Conservation (phyloP, 2,888 invertebrate species). For the Drosophila infuscata region DNA sequence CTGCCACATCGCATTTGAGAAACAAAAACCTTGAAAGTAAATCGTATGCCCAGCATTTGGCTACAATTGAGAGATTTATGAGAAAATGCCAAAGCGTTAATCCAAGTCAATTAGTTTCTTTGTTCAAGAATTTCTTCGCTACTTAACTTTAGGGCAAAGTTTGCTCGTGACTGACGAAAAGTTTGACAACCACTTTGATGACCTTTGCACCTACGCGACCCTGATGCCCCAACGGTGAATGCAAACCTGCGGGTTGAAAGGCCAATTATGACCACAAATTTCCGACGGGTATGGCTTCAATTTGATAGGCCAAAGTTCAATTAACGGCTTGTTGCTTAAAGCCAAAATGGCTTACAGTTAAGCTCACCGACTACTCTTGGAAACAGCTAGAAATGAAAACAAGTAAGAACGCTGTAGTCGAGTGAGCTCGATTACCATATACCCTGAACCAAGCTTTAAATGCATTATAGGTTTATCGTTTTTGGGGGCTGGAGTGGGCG, state of each 20-base stretch:
- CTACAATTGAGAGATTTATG: slow-evolving; percentile 69
- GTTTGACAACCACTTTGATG: slow-evolving; percentile 47
- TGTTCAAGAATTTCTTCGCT: slow-evolving; percentile 68
- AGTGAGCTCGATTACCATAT: no score
- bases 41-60: slow-evolving; percentile 38
- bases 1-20: slow-evolving; percentile 15
- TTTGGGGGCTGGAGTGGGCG: no score
- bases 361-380: neutral
- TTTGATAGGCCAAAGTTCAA: slow-evolving; percentile 39
- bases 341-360: neutral
- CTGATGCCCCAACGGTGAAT: slow-evolving; percentile 44
- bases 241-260: slow-evolving; percentile 31
- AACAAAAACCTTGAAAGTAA: slow-evolving; percentile 58
- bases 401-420: no score
- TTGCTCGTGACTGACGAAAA: slow-evolving; percentile 52
- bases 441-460: no score
- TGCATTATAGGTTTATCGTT: no score
- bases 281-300: slow-evolving; percentile 31
- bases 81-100: slow-evolving; percentile 63
- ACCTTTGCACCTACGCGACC: slow-evolving; percentile 55
- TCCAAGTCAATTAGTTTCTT: slow-evolving; percentile 81
- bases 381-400: neutral
- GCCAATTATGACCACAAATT: slow-evolving; percentile 50
- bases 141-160: slow-evolving; percentile 74
- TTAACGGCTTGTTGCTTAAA: slow-evolving; percentile 17